Evolutionary conservation across 2,113 vertebrate species (phyloP), one percentile per base, ranked within the genome.

Genomic region (Sturnira hondurensis): DNA sequence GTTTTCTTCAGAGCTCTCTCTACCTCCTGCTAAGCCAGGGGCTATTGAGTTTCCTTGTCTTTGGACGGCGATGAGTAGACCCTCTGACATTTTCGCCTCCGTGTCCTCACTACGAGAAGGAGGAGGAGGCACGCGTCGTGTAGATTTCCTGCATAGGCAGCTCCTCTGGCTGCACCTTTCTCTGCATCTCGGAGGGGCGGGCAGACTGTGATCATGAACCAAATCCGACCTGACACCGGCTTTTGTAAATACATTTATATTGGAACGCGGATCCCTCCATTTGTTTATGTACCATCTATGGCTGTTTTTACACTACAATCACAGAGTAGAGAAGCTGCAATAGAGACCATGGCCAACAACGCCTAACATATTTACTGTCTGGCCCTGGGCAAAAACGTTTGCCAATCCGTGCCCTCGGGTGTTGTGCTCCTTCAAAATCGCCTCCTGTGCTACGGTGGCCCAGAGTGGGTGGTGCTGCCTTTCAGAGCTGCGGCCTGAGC

Each of bases 161-260:
- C 22, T 74, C 77, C 61, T 80, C 19, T 70, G 86, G 13, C 41
- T 82, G 15, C 86, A 28, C 77, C 70, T 12, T 70, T 22, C 8
- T 70, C 31, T 47, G 28, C 12, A 1, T 86, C 56, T 28, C 1
- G 86, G n/a, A 14, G 36, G 7, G 0, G 1, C 33, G 83, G 17
- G 19, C 20, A 86, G 92, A 33, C 56, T 61, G 33, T 63, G 17
- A 26, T 52, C 83, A 90, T 2, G 7, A 77, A 76, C 50, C 58
- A 84, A 73, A 73, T 80, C 14, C 11, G 11, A 73, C 58, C 67
- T 38, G 52, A 81, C 1, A 47, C 52, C 63, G 81, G 17, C 50
- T 89, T 91, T 94, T 85, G 6, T 86, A 89, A 93, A 87, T 95
- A 95, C 89, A 87, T 65, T 70, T 77, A 94, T 92, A 91, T 73